A percentile compares a stretch with the other conserved stretches of the same genome.
phyloP scores from a whole-genome alignment of 2,113 vertebrate genomes.

The Alectura lathami region DNA sequence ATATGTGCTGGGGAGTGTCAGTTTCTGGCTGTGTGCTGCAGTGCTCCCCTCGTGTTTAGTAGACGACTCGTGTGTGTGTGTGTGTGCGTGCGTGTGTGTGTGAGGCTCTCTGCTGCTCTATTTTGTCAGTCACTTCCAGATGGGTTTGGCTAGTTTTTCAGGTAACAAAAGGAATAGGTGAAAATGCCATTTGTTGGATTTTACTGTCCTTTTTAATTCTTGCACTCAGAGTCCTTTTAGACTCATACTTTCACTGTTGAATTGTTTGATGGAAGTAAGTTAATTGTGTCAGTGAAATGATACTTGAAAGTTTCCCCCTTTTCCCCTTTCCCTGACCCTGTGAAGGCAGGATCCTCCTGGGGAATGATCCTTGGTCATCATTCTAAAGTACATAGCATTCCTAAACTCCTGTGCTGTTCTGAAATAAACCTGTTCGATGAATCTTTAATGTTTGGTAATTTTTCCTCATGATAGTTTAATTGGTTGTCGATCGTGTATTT shows the following conservation, averaged over 20 bases:
- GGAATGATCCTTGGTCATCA: background rate
- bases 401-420: constrained; percentile 13
- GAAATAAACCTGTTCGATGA: constrained; percentile 30
- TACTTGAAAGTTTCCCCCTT: background rate
- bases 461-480: constrained; percentile 45
- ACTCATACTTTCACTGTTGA: background rate
- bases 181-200: background rate
- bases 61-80: background rate
- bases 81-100: background rate
- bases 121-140: constrained; percentile 12
- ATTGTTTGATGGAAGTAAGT: background rate
- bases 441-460: constrained; percentile 33
- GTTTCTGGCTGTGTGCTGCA: background rate
- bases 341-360: constrained; percentile 6
- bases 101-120: background rate
- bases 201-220: background rate
- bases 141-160: background rate
- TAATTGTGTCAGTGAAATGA: background rate
- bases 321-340: background rate
- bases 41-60: background rate
- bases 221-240: background rate
- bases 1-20: background rate
- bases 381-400: constrained; percentile 6
- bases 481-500: background rate
- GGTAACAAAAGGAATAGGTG: background rate